phyloP scores from a whole-genome alignment of 2,888 invertebrate species.

The Oscheius myriophilus region DNA sequence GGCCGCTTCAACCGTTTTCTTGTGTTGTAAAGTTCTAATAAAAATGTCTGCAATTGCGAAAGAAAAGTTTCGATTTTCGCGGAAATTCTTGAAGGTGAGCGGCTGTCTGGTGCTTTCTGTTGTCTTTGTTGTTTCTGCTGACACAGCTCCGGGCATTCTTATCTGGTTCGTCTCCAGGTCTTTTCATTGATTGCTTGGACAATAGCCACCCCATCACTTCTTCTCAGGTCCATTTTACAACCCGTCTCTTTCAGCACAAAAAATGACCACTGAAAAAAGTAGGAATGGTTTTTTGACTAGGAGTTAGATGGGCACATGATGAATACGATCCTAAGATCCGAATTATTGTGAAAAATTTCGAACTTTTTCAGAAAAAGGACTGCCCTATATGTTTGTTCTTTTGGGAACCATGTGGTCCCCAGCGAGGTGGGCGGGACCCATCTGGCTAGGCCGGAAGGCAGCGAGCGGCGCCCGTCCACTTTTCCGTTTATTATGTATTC shows the following conservation, averaged over 20 bases:
- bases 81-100: not conserved
- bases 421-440: slow-evolving; percentile 6
- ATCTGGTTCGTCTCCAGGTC: slow-evolving; percentile 30
- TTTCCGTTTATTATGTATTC: slow-evolving; percentile 25
- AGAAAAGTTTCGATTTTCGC: no score
- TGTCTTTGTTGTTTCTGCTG: slow-evolving; percentile 29
- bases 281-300: no score
- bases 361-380: no score
- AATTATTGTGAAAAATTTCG: no score
- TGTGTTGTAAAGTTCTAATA: no score
- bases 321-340: no score
- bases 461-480: slow-evolving; percentile 20
- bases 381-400: no score
- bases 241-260: not conserved
- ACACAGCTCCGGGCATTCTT: slow-evolving; percentile 31
- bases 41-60: no score
- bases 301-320: no score
- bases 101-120: slow-evolving; percentile 13
- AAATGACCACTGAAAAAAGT: no score
- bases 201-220: not conserved
- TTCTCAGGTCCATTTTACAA: not conserved
- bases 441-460: slow-evolving; percentile 23
- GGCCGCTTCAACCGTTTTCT: no score
- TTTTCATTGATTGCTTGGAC: slow-evolving; percentile 25
- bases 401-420: no score